These are phyloP conservation scores for Cactoblastis cactorum DNA, from an alignment of 2,888 invertebrate genomes.

Conservation along the genomic window DNA sequence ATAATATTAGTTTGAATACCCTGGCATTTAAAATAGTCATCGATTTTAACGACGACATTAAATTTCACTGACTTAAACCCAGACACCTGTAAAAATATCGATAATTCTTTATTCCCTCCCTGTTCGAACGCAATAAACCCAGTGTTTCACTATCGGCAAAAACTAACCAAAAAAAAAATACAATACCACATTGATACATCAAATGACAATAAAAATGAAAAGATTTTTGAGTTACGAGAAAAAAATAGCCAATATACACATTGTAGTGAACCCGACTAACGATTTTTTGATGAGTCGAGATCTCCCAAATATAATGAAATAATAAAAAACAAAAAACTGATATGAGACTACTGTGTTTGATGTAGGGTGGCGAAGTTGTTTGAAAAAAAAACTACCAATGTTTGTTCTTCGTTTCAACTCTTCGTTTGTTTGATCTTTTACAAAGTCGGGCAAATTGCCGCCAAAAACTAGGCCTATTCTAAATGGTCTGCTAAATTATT, in stretches of 20 bases:
- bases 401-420: no score
- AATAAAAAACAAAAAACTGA: constrained; percentile 42
- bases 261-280: constrained; percentile 55
- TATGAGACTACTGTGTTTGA: constrained; percentile 43
- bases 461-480: no score
- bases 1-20: no score
- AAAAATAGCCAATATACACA: constrained; percentile 67
- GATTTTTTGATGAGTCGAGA: constrained; percentile 69
- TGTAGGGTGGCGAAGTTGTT: constrained; percentile 28
- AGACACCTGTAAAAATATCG: background rate
- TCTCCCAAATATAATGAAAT: constrained; percentile 60
- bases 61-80: background rate
- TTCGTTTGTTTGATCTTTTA: no score
- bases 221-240: constrained; percentile 66
- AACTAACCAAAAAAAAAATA: constrained; percentile 25
- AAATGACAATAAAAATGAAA: constrained; percentile 47
- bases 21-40: constrained; percentile 5
- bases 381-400: constrained; percentile 28
- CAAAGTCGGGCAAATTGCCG: no score
- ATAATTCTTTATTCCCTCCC: background rate
- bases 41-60: constrained; percentile 1
- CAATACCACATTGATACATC: constrained; percentile 41
- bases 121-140: constrained; percentile 8
- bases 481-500: no score
- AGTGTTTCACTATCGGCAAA: constrained; percentile 36